phyloP scores from a whole-genome alignment of 2,797 vertebrate species.

The Perodicticus potto region DNA sequence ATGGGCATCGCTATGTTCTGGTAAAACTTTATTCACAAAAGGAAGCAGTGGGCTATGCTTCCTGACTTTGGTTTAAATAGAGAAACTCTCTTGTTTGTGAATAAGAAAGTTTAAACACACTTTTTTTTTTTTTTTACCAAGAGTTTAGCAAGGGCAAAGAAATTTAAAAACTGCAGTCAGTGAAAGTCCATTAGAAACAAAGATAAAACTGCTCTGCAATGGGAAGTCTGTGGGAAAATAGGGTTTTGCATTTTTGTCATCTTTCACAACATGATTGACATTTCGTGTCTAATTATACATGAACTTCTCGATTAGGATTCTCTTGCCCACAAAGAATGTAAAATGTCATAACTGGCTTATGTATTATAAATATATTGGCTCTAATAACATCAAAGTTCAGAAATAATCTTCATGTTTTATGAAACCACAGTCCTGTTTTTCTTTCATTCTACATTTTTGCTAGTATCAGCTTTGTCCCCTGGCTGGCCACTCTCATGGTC shows the following conservation, averaged over 20 bases:
- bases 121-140: not conserved
- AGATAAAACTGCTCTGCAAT: not conserved
- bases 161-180: not conserved
- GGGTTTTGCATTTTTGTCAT: not conserved
- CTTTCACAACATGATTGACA: not conserved
- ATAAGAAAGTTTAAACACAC: not conserved
- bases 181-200: not conserved
- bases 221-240: not conserved
- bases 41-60: not conserved
- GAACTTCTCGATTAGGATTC: not conserved
- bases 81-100: not conserved
- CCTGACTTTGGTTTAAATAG: not conserved
- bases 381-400: not conserved
- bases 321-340: not conserved
- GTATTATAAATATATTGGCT: constrained; percentile 1
- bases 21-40: constrained; percentile 31
- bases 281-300: not conserved
- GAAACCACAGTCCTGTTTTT: not conserved
- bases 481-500: not conserved
- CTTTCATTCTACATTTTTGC: not conserved
- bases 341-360: not conserved
- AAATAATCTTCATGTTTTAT: not conserved
- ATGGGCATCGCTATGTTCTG: not conserved
- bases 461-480: not conserved
- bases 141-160: constrained; percentile 5